These are phyloP conservation scores for Heliconius melpomene DNA, from an alignment of 1,140 invertebrate species.

Conservation along the genomic window DNA sequence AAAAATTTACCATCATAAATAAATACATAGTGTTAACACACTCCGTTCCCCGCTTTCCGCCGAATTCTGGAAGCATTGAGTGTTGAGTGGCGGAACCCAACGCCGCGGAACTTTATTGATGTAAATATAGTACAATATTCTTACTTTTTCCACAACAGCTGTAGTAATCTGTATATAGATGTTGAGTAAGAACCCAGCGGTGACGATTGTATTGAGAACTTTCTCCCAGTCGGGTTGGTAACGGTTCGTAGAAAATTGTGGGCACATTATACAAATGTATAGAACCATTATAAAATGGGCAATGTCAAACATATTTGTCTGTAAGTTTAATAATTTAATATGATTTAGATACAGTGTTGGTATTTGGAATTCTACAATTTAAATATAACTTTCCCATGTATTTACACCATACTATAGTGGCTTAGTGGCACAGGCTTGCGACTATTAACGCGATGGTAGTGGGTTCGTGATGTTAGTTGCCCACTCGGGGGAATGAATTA, in stretches of 20 bases:
- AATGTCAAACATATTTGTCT: constrained; percentile 63
- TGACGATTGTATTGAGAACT: constrained; percentile 55
- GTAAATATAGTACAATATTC: neutral
- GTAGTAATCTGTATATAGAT: constrained; percentile 73
- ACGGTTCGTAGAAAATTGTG: constrained; percentile 50
- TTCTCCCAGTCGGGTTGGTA: constrained; percentile 48
- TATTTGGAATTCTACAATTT: neutral
- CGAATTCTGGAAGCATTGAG: too few species aligned
- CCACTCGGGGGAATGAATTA: too few species aligned
- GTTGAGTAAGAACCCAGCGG: constrained; percentile 58
- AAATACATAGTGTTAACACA: too few species aligned
- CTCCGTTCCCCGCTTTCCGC: too few species aligned
- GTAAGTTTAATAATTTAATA: constrained; percentile 32
- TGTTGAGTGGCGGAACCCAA: too few species aligned
- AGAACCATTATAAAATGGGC: constrained; percentile 62
- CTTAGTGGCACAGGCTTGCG: too few species aligned
- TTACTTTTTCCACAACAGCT: constrained; percentile 64
- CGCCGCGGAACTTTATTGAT: too few species aligned
- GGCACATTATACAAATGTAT: constrained; percentile 62
- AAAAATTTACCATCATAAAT: too few species aligned
- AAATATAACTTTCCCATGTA: too few species aligned
- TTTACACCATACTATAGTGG: too few species aligned
- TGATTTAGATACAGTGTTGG: neutral
- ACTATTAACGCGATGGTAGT: too few species aligned
- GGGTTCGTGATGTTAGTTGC: too few species aligned